phyloP scores from a whole-genome alignment of 2,113 vertebrate species.

The Peromyscus polionotus region DNA sequence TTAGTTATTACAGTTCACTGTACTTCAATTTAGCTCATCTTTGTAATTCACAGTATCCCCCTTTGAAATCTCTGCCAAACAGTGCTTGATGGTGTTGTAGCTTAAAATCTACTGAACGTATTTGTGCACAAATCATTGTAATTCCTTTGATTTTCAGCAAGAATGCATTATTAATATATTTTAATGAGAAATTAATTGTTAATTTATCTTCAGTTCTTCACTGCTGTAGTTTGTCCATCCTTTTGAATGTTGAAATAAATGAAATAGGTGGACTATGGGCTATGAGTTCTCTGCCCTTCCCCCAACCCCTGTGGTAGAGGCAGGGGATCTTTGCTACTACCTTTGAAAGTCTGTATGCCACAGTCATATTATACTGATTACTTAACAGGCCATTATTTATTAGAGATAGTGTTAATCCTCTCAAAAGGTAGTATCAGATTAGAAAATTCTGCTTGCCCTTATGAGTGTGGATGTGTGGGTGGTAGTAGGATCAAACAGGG shows the following conservation, averaged over 20 bases:
- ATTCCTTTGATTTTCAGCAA: slow-evolving; percentile 57
- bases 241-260: slow-evolving; percentile 36
- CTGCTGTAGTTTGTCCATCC: neutral
- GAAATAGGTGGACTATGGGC: neutral
- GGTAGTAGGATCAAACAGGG: neutral
- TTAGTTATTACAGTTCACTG: neutral
- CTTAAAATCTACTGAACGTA: neutral
- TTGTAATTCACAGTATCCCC: slow-evolving; percentile 26
- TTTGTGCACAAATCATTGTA: neutral
- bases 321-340: neutral
- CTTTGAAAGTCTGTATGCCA: neutral
- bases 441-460: neutral
- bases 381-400: neutral
- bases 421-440: slow-evolving; percentile 6
- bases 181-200: slow-evolving; percentile 54
- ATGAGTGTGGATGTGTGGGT: neutral
- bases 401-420: neutral
- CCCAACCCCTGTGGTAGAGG: neutral
- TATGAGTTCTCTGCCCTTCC: neutral
- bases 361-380: neutral
- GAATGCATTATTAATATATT: slow-evolving; percentile 36
- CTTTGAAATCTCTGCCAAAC: slow-evolving; percentile 13
- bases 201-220: slow-evolving; percentile 17
- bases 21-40: slow-evolving; percentile 36
- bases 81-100: neutral